Evolutionary conservation across 1,140 invertebrate genomes (phyloP).

Genomic region (Trachelipus rathkii): DNA sequence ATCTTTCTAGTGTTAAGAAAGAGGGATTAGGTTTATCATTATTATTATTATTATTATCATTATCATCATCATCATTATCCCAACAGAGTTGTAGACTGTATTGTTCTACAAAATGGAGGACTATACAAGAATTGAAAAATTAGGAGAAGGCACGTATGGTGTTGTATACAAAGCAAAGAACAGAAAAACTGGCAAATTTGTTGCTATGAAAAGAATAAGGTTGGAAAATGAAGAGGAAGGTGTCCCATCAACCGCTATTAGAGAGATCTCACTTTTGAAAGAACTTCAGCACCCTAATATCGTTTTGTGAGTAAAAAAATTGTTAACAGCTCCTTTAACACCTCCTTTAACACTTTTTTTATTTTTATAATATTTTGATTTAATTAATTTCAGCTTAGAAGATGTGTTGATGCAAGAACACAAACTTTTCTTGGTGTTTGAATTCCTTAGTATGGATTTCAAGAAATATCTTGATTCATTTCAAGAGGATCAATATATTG

Average conservation of each 20-base stretch:
- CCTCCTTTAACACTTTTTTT: too few relatives aligned
- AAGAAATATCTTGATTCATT: slow-evolving; percentile 94
- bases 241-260: slow-evolving; percentile 87
- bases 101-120: slow-evolving; percentile 82
- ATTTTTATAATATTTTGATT: too few relatives aligned
- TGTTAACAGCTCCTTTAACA: too few relatives aligned
- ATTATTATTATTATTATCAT: too few relatives aligned
- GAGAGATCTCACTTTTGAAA: slow-evolving; percentile 88
- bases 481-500: slow-evolving; percentile 61
- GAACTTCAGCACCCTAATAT: slow-evolving; percentile 89
- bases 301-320: slow-evolving; percentile 54
- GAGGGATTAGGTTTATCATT: too few relatives aligned
- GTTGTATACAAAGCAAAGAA: slow-evolving; percentile 87
- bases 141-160: slow-evolving; percentile 92
- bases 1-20: too few relatives aligned
- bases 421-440: slow-evolving; percentile 91
- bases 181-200: slow-evolving; percentile 79
- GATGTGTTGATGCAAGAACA: slow-evolving; percentile 66
- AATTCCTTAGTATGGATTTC: slow-evolving; percentile 95
- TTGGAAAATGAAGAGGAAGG: slow-evolving; percentile 88
- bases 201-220: slow-evolving; percentile 93
- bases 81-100: too few relatives aligned
- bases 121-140: slow-evolving; percentile 89
- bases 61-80: too few relatives aligned
- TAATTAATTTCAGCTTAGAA: slow-evolving; percentile 60